Base-by-base conservation (phyloP, 2,797 vertebrate genomes). In the Hemitrygon akajei region DNA sequence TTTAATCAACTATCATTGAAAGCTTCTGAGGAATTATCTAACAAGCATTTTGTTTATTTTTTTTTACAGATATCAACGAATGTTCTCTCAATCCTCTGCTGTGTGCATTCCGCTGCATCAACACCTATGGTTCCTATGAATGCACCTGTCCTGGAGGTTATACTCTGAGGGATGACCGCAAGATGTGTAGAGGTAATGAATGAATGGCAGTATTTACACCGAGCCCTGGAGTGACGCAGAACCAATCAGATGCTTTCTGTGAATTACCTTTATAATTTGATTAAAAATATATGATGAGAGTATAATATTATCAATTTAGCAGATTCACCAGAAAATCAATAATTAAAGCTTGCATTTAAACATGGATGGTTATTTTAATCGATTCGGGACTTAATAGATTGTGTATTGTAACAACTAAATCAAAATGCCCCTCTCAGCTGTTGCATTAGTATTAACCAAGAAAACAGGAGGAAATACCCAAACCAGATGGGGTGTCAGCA, bases 81-180 rank as follows among this genome's bases (percentile, higher is more conserved):
- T 99, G 98, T 7, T 95, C 97, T 20, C 96, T 97, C 95, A 99
- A 99, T 95, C 98, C 98, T 0, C 96, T 99, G 95, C 98, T 99
- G 94, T 99, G 98, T 0, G 98, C 98, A 79, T 99, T 99, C 97
- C 98, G 98, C 80, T 99, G 98, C 94, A 97, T 97, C 95, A 99
- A 99, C 97, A 98, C 98, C 0, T 97, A 98, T 1, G 98, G 98
- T 82, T 98, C 98, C 94, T 99, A 99, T 2, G 97, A 98, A 95
- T 99, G 98, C 94, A 98, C 98, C 95, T 99, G 98, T 95, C 98
- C 98, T 0, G 95, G 97, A 0, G 98, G 98, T 18, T 99, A 99
- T 0, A 96, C 97, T 93, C 97, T 99, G 95, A 95, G 98, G 27
- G 98, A 99, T 0, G 98, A 99, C 94, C 96, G 97, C 25, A 97